A percentile compares a stretch with the other conserved stretches of the same genome.
Conservation (phyloP, 1,140 invertebrate genomes). For the Aricia agestis region DNA sequence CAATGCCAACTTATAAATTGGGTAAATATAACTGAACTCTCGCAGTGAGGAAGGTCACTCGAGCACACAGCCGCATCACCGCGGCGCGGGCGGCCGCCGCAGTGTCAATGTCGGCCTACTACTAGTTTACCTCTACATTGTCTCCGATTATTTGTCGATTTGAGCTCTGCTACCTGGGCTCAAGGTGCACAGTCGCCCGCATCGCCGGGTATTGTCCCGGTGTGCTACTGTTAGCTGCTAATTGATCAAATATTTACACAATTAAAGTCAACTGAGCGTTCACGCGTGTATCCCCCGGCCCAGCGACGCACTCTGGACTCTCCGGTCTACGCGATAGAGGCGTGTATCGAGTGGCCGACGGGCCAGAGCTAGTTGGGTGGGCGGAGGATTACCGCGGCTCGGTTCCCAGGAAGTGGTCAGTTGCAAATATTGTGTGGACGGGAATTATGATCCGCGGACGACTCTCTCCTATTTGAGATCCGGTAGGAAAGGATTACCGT, state of each 20-base stretch:
- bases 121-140: neutral
- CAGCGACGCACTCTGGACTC: neutral
- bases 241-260: slow-evolving; percentile 45
- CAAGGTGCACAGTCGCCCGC: neutral
- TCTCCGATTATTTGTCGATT: neutral
- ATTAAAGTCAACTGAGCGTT: slow-evolving; percentile 32
- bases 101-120: neutral
- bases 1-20: neutral
- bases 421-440: neutral
- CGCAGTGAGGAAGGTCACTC: neutral
- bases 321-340: neutral
- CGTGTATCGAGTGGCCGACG: neutral
- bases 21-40: neutral
- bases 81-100: too few species aligned
- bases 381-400: slow-evolving; percentile 33
- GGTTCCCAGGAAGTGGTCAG: neutral
- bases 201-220: slow-evolving; percentile 10
- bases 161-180: neutral
- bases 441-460: neutral
- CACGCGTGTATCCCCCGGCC: slow-evolving; percentile 38
- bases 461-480: neutral
- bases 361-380: slow-evolving; percentile 36
- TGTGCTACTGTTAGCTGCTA: slow-evolving; percentile 28
- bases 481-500: neutral
- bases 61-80: neutral